Evolutionary conservation across 2,888 invertebrate genomes (phyloP).

Genomic region (Euphydryas editha): DNA sequence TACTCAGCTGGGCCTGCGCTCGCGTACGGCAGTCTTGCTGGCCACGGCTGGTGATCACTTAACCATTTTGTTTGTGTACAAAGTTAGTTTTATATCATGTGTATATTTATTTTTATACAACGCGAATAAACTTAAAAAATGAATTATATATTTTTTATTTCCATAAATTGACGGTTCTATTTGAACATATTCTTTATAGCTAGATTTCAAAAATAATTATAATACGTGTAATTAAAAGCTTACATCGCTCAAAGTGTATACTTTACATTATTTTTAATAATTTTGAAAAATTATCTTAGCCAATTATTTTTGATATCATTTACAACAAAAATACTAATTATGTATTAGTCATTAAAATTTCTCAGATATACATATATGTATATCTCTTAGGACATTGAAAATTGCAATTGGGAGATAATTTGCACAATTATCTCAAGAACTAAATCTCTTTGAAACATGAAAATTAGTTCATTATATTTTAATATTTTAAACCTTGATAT

Average conservation of each 20-base stretch:
- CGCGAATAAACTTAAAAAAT: conserved; percentile 64
- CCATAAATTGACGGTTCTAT: conserved; percentile 8
- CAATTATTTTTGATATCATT: not conserved
- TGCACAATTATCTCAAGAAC: too few relatives aligned
- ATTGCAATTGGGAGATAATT: too few relatives aligned
- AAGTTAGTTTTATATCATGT: conserved; percentile 64
- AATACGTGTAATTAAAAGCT: too few relatives aligned
- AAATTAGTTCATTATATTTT: not conserved
- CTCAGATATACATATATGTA: too few relatives aligned
- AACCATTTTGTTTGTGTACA: conserved; percentile 59
- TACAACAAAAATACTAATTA: too few relatives aligned
- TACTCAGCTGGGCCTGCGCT: conserved; percentile 47
- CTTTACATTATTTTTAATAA: too few relatives aligned
- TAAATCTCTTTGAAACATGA: not conserved
- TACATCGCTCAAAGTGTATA: too few relatives aligned
- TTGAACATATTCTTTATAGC: not conserved
- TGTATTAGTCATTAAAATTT: too few relatives aligned
- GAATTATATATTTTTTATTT: conserved; percentile 18
- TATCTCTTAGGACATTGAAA: too few relatives aligned
- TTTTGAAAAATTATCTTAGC: too few relatives aligned
- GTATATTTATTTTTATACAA: conserved; percentile 72
- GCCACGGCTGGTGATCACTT: conserved; percentile 85
- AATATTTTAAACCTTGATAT: too few relatives aligned
- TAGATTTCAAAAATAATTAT: too few relatives aligned
- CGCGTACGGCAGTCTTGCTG: conserved; percentile 66